Evolutionary conservation across 2,888 invertebrate genomes (phyloP).

Genomic region (Leucophenga montana): DNA sequence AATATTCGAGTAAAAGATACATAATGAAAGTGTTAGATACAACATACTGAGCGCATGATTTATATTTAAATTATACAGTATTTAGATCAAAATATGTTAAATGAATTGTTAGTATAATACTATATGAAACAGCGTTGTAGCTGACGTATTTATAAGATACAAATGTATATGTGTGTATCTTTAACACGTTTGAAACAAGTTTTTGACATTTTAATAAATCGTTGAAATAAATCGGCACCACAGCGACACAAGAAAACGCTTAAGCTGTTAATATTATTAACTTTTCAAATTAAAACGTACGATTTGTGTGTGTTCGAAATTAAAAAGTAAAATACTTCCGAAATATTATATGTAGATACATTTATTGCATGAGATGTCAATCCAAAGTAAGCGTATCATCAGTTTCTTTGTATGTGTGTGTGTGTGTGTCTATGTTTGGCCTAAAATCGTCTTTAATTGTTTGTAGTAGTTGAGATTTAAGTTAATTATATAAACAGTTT

Average conservation of each 20-base stretch:
- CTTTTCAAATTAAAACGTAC: constrained; percentile 63
- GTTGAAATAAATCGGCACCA: constrained; percentile 55
- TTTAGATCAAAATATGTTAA: constrained; percentile 62
- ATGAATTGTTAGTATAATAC: constrained; percentile 29
- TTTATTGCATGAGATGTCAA: no score
- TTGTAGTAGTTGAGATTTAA: constrained; percentile 41
- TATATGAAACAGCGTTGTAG: constrained; percentile 20
- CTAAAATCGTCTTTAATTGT: background rate
- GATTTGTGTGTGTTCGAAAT: constrained; percentile 60
- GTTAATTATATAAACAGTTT: constrained; percentile 56
- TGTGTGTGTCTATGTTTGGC: background rate
- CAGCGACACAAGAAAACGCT: constrained; percentile 54
- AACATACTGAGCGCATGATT: constrained; percentile 55
- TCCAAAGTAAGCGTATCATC: background rate
- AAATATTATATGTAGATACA: no score
- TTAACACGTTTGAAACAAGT: constrained; percentile 52
- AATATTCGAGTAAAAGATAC: no score
- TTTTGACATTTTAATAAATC: constrained; percentile 68
- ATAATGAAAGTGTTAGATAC: constrained; percentile 54
- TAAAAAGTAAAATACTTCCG: background rate
- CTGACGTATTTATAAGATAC: background rate
- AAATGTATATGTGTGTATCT: background rate
- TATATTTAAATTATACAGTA: constrained; percentile 65
- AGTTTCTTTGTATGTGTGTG: background rate
- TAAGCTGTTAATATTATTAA: constrained; percentile 66